Conservation (phyloP, 2,113 vertebrate genomes). For the Perca flavescens region DNA sequence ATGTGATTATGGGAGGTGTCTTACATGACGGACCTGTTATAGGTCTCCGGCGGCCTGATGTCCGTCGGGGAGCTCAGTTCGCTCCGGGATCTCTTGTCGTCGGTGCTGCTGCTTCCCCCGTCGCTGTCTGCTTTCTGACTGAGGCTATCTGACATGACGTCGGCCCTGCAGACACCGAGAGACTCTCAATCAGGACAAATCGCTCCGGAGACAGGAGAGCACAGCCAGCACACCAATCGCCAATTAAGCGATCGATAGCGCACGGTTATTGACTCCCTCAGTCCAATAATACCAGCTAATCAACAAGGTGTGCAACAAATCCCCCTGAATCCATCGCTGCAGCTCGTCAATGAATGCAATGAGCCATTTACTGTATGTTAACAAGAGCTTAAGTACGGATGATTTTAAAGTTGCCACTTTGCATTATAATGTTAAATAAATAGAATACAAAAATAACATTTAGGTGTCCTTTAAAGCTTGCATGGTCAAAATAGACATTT, state of each 20-base stretch:
- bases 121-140: slow-evolving; percentile 93
- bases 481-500: background rate
- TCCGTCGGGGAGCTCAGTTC: slow-evolving; percentile 96
- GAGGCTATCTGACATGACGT: slow-evolving; percentile 92
- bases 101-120: slow-evolving; percentile 88
- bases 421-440: background rate
- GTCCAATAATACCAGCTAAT: slow-evolving; percentile 33
- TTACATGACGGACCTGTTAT: slow-evolving; percentile 88
- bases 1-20: slow-evolving; percentile 11
- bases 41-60: slow-evolving; percentile 88
- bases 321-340: slow-evolving; percentile 33
- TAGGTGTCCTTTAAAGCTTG: background rate
- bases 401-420: background rate
- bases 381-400: background rate
- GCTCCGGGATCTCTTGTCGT: slow-evolving; percentile 92
- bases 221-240: slow-evolving; percentile 27
- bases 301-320: slow-evolving; percentile 25
- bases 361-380: background rate
- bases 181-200: slow-evolving; percentile 41
- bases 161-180: slow-evolving; percentile 85
- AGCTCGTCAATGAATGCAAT: background rate
- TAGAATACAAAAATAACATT: background rate
- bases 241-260: slow-evolving; percentile 52
- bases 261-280: slow-evolving; percentile 22
- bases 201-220: slow-evolving; percentile 13